Evolutionary conservation across 1,140 invertebrate species (phyloP).

Genomic region (Eumaeus atala): DNA sequence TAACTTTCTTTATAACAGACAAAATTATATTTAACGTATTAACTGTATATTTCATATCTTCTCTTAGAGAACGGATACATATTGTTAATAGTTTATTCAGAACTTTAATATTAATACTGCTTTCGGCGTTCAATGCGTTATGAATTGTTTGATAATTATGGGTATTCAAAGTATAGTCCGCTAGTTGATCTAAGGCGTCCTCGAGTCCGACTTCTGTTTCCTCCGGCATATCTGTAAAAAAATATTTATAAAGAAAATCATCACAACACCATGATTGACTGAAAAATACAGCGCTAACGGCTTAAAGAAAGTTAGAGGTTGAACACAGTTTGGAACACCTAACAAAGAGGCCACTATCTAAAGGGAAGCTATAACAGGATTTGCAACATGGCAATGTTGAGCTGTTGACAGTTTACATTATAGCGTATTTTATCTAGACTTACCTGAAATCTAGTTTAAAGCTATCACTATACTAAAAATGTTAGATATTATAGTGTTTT

Average conservation of each 20-base stretch:
- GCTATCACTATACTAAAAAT: no score
- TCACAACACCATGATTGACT: no score
- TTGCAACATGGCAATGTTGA: no score
- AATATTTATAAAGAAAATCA: no score
- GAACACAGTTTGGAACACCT: neutral
- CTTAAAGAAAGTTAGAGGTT: no score
- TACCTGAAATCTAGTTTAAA: no score
- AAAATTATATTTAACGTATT: slow-evolving; percentile 39
- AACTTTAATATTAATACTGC: slow-evolving; percentile 22
- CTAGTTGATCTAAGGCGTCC: slow-evolving; percentile 30
- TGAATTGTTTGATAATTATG: slow-evolving; percentile 35
- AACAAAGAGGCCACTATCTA: slow-evolving; percentile 9
- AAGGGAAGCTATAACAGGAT: no score
- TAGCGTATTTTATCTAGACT: no score
- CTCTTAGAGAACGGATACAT: slow-evolving; percentile 39
- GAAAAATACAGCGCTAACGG: no score
- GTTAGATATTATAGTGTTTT: no score
- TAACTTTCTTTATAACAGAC: slow-evolving; percentile 39
- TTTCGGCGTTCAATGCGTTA: slow-evolving; percentile 32
- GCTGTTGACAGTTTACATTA: no score
- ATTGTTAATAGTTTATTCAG: slow-evolving; percentile 38
- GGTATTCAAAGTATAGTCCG: slow-evolving; percentile 29
- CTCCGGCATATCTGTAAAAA: slow-evolving; percentile 36
- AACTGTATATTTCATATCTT: slow-evolving; percentile 39
- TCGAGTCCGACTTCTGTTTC: slow-evolving; percentile 25